Conservation (phyloP, 2,888 invertebrate genomes). For the Megaustenia siamemsis region DNA sequence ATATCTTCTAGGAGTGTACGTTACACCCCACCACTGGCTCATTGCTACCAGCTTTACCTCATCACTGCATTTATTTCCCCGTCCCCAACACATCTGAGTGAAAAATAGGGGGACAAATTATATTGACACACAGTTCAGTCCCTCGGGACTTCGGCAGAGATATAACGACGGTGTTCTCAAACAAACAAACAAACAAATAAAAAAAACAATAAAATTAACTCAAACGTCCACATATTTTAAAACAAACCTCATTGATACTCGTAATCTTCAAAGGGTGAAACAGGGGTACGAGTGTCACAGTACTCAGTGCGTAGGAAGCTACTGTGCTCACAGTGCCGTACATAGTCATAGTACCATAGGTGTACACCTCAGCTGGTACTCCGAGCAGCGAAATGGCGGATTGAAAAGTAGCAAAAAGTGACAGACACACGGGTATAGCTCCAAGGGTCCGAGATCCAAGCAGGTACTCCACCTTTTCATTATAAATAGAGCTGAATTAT, state of each 20-base stretch:
- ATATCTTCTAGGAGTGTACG: too few species aligned
- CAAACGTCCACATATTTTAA: too few species aligned
- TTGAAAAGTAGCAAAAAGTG: constrained; percentile 67
- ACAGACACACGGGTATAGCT: constrained; percentile 63
- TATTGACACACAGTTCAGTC: too few species aligned
- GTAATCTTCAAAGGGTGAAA: constrained; percentile 63
- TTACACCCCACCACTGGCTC: too few species aligned
- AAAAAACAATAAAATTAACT: too few species aligned
- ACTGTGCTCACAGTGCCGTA: constrained; percentile 56
- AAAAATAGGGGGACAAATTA: too few species aligned
- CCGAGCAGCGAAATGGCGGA: constrained; percentile 69
- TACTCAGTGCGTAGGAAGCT: constrained; percentile 53
- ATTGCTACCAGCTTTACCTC: too few species aligned
- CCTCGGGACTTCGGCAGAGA: too few species aligned
- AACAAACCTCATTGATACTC: constrained; percentile 56
- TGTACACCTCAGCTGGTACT: constrained; percentile 63
- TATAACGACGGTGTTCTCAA: too few species aligned
- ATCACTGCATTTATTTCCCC: too few species aligned
- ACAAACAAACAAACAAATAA: too few species aligned
- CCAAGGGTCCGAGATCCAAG: constrained; percentile 61
- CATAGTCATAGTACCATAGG: constrained; percentile 62
- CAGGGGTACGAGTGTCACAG: constrained; percentile 59
- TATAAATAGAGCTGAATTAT: not conserved
- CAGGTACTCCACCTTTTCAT: constrained; percentile 61
- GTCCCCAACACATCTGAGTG: too few species aligned